Percentiles rank a stretch among this genome's conserved stretches.
Conservation (phyloP, 1,140 invertebrate genomes). For the Trachymyrmex cornetzi region DNA sequence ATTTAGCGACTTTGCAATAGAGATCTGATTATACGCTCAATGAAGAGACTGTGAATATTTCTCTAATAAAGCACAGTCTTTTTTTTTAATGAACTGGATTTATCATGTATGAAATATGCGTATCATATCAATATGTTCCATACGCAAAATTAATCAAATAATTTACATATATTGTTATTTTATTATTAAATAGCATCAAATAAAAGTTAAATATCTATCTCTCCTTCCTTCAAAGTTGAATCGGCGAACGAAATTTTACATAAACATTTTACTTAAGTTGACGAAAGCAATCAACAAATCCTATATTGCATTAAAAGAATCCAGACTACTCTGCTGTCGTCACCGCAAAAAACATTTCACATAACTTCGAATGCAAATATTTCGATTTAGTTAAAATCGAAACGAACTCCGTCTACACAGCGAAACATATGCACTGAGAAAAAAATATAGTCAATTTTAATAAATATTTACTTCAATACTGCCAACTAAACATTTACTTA, state of each 20-base stretch:
- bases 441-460: no score
- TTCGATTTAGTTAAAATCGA: slow-evolving; percentile 2
- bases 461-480: no score
- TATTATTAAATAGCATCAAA: background rate
- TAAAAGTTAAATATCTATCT: background rate
- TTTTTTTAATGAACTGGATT: slow-evolving; percentile 9
- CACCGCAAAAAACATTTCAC: slow-evolving; percentile 26
- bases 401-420: background rate
- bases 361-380: slow-evolving; percentile 14
- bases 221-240: background rate
- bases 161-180: background rate
- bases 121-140: background rate
- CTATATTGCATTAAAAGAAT: slow-evolving; percentile 68
- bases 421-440: background rate
- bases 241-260: background rate
- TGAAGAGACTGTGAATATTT: slow-evolving; percentile 3
- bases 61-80: slow-evolving; percentile 16
- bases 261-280: slow-evolving; percentile 4
- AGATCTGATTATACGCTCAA: slow-evolving; percentile 14
- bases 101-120: background rate
- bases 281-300: slow-evolving; percentile 21
- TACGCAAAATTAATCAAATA: slow-evolving; percentile 5
- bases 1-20: slow-evolving; percentile 18
- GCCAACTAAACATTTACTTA: no score
- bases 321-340: slow-evolving; percentile 63